Percentiles rank a stretch among this genome's conserved stretches.
These are phyloP conservation scores for Pelagia noctiluca DNA, from an alignment of 30 jellyfish, hydroid and myxozoan species.

Conservation along the genomic window DNA sequence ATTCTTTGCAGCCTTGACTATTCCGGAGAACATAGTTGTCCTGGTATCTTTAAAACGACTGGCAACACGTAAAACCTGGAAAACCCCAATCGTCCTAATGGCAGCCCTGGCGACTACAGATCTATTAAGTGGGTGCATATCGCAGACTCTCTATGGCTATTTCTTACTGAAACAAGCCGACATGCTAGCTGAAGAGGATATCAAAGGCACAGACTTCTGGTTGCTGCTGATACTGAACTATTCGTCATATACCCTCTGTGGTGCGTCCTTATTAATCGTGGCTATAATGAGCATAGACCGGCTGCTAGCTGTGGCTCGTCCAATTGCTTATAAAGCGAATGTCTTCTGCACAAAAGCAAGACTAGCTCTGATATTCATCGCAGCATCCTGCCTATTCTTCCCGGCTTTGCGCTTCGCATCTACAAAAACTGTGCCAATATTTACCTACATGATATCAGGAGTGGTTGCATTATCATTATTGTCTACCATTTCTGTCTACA, in stretches of 20 bases:
- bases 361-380: constrained; percentile 20
- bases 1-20: constrained; percentile 61
- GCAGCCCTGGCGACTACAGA: constrained; percentile 69
- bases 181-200: constrained; percentile 5
- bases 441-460: constrained; percentile 42
- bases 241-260: constrained; percentile 68
- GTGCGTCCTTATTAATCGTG: constrained; percentile 65
- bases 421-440: constrained; percentile 41
- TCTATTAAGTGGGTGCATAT: constrained; percentile 64
- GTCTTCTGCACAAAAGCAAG: constrained; percentile 34
- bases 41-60: constrained; percentile 44
- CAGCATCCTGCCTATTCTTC: constrained; percentile 44
- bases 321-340: constrained; percentile 66
- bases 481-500: constrained; percentile 55
- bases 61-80: constrained; percentile 38
- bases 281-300: constrained; percentile 75
- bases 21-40: constrained; percentile 60
- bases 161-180: constrained; percentile 62
- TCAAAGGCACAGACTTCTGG: constrained; percentile 52
- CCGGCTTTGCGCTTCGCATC: constrained; percentile 63
- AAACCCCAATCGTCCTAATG: constrained; percentile 61
- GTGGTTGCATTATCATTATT: constrained; percentile 48
- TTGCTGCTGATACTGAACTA: constrained; percentile 55
- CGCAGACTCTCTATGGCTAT: constrained; percentile 70
- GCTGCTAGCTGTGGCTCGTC: constrained; percentile 65